Base-by-base conservation (phyloP, 30 jellyfish, hydroid and myxozoan genomes). In the Hydra vulgaris region DNA sequence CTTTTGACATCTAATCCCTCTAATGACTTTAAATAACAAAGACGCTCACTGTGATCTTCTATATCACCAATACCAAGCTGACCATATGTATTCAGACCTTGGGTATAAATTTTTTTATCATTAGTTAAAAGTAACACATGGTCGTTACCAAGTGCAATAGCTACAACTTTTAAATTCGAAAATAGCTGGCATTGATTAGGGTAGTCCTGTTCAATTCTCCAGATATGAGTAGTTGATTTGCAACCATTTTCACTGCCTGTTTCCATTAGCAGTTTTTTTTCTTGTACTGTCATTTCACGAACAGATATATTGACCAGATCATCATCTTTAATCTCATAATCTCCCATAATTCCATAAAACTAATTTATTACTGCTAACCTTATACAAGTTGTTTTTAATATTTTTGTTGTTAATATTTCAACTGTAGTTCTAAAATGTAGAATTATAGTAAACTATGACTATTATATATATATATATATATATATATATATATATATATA, bases 11-110 rank as follows among this genome's bases (percentile, higher is more conserved):
- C 21, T 20, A 79, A 81, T 75, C 82, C 96, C 7, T 87, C 20
- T 40, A 85, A 61, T 25, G 71, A 67, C 0, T 55, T 52, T 24
- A 94, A 80, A 25, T 16, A 55, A 80, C 84, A 80, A 0, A 70
- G 26, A 22, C 77, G 55, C 27, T 83, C 90, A 20, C 72, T 79
- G 52, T 92, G 82, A 40, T 81, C 88, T 12, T 79, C 79, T 18
- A 79, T 66, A 74, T 94, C 99, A 15, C 99, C 99, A 21, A 87
- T 83, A 17, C 99, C 99, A 20, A 94, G 84, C 79, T 94, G 99
- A 15, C 99, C 99, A 77, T 23, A 88, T 17, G 85, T 84, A 77
- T 94, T 94, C 7, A 76, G 17, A 0, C 99, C 99, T 23, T 83
- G 79, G 15, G 99, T 80, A 79, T 67, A 94, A 0, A 94, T 89